Percentiles rank a stretch among this genome's conserved stretches.
These are phyloP conservation scores for Antigone vipio DNA, from an alignment of 2,113 vertebrate genomes.

Conservation along the genomic window DNA sequence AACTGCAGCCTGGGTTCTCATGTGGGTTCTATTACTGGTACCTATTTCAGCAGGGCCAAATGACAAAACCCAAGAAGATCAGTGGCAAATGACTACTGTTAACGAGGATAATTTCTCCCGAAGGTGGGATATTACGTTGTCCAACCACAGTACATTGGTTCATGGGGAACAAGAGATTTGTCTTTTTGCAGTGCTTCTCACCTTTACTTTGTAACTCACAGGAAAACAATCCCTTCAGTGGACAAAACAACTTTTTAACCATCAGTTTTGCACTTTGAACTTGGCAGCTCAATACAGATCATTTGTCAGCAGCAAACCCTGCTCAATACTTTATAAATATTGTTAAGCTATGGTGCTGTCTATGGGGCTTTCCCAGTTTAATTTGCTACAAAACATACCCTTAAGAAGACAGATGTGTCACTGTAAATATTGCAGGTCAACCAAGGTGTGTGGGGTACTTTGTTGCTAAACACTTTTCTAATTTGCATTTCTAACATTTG, in stretches of 20 bases:
- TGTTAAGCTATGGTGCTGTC: background rate
- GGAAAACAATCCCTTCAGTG: background rate
- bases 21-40: background rate
- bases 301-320: background rate
- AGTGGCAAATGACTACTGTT: too few species aligned
- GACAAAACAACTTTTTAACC: background rate
- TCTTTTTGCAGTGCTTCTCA: background rate
- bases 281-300: background rate
- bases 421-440: fast-evolving
- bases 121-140: background rate
- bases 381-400: background rate
- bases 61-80: background rate
- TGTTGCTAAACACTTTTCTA: background rate
- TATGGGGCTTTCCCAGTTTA: background rate
- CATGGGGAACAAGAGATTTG: fast-evolving
- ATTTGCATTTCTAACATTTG: background rate
- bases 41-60: background rate
- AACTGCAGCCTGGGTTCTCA: background rate
- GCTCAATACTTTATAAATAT: background rate
- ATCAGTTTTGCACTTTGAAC: background rate
- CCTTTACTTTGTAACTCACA: background rate
- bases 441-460: background rate
- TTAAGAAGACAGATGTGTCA: fast-evolving
- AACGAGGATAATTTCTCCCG: background rate
- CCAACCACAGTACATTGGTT: fast-evolving